phyloP scores from a whole-genome alignment of 2,797 vertebrate genomes.

The Microhierax caerulescens region DNA sequence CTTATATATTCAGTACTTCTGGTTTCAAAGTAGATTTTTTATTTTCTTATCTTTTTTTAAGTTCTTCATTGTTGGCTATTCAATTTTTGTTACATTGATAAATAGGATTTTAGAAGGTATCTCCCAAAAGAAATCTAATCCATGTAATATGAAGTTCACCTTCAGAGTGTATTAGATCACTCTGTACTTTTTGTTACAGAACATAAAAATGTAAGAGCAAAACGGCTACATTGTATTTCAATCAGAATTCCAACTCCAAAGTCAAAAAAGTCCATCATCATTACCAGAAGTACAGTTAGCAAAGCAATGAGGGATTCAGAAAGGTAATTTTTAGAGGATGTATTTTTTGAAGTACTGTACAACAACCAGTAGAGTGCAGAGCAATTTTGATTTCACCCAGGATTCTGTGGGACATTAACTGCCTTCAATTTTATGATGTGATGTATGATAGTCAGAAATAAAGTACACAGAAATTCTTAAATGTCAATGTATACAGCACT shows the following conservation, averaged over 20 bases:
- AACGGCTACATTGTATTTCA: constrained; percentile 49
- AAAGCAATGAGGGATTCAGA: constrained; percentile 35
- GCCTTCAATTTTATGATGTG: constrained; percentile 58
- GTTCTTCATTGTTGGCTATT: constrained; percentile 14
- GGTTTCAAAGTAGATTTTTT: constrained; percentile 8
- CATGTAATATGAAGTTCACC: constrained; percentile 13
- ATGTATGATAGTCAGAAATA: constrained; percentile 55
- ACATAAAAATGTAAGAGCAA: constrained; percentile 39
- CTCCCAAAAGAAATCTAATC: constrained; percentile 37
- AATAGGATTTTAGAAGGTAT: constrained; percentile 37
- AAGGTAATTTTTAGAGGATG: constrained; percentile 9
- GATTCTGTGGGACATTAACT: constrained; percentile 53
- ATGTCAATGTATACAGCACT: constrained; percentile 68
- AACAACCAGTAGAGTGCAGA: constrained; percentile 33
- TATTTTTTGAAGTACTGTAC: background rate
- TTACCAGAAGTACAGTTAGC: constrained; percentile 19
- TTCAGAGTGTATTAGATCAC: constrained; percentile 41
- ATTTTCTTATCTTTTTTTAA: constrained; percentile 23
- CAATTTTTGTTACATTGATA: constrained; percentile 9
- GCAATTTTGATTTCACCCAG: background rate
- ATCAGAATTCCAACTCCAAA: constrained; percentile 35
- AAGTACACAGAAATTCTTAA: constrained; percentile 68
- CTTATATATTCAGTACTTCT: background rate
- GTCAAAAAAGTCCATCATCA: constrained; percentile 33
- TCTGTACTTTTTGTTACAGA: constrained; percentile 15